These are phyloP conservation scores for Escarpia spicata DNA, from an alignment of 2,888 invertebrate species.

Conservation along the genomic window DNA sequence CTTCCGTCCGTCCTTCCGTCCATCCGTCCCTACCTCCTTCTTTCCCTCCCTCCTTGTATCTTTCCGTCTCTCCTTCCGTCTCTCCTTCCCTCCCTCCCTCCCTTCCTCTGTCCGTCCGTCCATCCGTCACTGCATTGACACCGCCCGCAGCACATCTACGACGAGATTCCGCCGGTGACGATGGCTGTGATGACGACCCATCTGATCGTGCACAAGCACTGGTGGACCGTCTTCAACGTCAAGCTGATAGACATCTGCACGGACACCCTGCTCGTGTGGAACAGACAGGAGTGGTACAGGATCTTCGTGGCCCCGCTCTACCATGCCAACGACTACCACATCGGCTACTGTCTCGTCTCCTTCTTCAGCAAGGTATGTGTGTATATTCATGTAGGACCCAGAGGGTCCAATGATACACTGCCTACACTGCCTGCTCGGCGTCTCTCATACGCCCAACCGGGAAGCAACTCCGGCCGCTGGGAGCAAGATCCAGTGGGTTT, in stretches of 20 bases:
- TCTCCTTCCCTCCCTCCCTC: background rate
- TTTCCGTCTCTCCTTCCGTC: background rate
- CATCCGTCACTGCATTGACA: background rate
- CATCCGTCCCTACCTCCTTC: background rate
- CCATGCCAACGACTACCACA: constrained; percentile 23
- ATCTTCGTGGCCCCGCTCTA: constrained; percentile 21
- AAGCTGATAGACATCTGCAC: constrained; percentile 17
- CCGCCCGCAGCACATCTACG: constrained; percentile 20
- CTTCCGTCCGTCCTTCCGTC: background rate
- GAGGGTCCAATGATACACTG: too few relatives aligned
- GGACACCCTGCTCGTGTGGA: background rate
- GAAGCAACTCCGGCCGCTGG: too few relatives aligned
- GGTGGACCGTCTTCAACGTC: background rate
- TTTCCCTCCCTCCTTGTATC: background rate
- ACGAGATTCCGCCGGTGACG: constrained; percentile 24
- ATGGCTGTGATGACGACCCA: background rate
- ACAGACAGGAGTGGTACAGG: background rate
- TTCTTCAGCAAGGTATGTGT: constrained; percentile 18
- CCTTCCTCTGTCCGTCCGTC: background rate
- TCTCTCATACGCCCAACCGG: too few relatives aligned
- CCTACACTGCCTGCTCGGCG: too few relatives aligned
- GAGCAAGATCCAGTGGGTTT: too few relatives aligned
- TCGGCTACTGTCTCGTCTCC: constrained; percentile 1
- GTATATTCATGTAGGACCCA: background rate
- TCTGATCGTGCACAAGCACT: background rate